These are phyloP conservation scores for Thamnophis sirtalis DNA, from an alignment of 2,113 vertebrate species.

Conservation along the genomic window DNA sequence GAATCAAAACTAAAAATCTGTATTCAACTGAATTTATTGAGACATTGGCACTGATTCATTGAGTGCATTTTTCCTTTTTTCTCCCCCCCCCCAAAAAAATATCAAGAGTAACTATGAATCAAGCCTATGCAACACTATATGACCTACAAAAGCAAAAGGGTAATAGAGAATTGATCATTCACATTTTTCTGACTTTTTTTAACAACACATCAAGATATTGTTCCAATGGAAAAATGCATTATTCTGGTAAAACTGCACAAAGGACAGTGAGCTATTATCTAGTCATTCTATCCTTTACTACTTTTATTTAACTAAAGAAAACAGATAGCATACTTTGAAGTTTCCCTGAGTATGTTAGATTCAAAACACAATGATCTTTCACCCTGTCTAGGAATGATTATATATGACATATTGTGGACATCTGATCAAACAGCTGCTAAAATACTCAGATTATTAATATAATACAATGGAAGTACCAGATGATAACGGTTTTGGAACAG, in stretches of 20 bases:
- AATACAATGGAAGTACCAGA: neutral
- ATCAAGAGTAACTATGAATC: slow-evolving; percentile 12
- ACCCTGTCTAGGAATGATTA: neutral
- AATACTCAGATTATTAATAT: slow-evolving; percentile 6
- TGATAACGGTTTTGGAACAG: slow-evolving; percentile 1
- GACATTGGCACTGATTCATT: neutral
- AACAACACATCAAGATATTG: neutral
- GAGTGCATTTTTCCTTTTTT: neutral
- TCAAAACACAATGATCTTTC: neutral
- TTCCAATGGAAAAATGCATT: neutral
- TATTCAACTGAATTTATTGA: slow-evolving; percentile 34
- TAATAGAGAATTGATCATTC: neutral
- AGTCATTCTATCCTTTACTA: neutral
- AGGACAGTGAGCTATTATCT: neutral
- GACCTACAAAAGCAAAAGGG: neutral
- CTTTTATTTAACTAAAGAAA: neutral
- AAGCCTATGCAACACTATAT: neutral
- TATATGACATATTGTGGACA: neutral
- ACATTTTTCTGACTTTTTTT: neutral
- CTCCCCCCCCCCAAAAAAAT: neutral
- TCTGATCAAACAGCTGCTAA: slow-evolving; percentile 8
- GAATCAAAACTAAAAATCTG: slow-evolving; percentile 46
- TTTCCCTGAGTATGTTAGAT: neutral
- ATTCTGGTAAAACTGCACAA: neutral
- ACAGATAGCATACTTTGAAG: neutral